Base-by-base conservation (phyloP, 2,888 invertebrate species). In the Xestia xanthographa region DNA sequence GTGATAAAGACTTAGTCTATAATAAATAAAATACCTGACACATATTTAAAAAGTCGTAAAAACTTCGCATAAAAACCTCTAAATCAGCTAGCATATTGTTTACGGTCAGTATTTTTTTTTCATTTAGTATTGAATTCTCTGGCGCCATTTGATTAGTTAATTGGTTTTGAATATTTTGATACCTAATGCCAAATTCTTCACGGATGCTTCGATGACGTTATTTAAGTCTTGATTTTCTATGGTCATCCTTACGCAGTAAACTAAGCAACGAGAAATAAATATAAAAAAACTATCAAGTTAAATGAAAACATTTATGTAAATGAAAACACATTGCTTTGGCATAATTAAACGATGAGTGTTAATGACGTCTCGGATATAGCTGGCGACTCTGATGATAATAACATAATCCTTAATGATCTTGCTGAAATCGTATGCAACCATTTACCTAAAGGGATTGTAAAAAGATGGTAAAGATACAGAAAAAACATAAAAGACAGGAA, bases 91-190 rank as follows among this genome's bases (percentile, higher is more conserved):
- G 72, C 66, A 80, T 81, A 80, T 84, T 84, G 75, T 79, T 75
- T 84, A 84, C 75, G 83, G 79, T 67, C 71, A 85, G 84, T 86
- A 88, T 87, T 79, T 86, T 87, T 86, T 87, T 79, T 86, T 85
- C 70, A 84, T 74, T 82, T 77, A 48, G 75, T 70, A 88, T 87
- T 83, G 74, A 77, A 85, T 84, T 69, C 82, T 86, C 88, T 90
- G 91, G 91, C 91, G 91, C 91, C 91, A 89, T 86, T 87, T 91
- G 86, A 89, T 89, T 89, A 86, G 76, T 80, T 84, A 84, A 87
- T 83, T 80, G 79, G 73, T 72, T 86, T 86, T 79, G 66, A 76
- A 79, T 77, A 73, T 79, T 76, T 79, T 77, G 50, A 75, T 84
- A 41, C 63, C 63, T 26, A 68, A 76, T 80, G 72, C 43, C 45